Evolutionary conservation across 2,797 vertebrate species (phyloP), one percentile per base, ranked within the genome.

Genomic region (Silurus aristotelis): DNA sequence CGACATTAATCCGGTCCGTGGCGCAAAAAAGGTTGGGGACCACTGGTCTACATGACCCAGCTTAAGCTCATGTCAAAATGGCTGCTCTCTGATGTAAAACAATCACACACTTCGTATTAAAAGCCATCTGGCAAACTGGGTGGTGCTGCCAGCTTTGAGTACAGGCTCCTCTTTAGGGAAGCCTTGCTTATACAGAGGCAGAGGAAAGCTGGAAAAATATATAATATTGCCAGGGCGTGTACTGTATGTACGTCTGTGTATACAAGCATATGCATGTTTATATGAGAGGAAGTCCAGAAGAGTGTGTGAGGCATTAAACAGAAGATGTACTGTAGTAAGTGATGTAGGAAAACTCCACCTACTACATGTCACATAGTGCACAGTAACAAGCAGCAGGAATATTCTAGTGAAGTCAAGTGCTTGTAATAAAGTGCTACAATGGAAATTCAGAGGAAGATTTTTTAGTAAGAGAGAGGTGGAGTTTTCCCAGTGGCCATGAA

Each of bases 31-130:
- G 31, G 38, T 38, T 38, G 38, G 38, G 38, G 38, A 38, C 38
- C 38, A 38, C 38, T 38, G 38, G n/a, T 31, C 73, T 56, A 73
- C 22, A 46, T 22, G 43, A 43, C 68, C 9, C 13, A 55, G n/a
- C 71, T 15, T 73, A 25, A 52, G 13, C 46, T 75, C 13, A 75
- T 52, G 48, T 52, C 48, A 52, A 80, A 84, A 66, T 56, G 52
- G 31, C 43, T 83, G 66, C 58, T 83, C 76, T 48, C 70, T 89
- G 86, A 90, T 56, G 80, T 70, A 87, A 84, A 70, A 85, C 81
- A 87, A 80, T 75, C 31, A 75, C 80, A 88, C 75, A 67, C 64
- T 22, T 46, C 56, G 13, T 61, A 79, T 63, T 31, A 43, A 79
- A 61, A 79, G 58, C 76, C 31, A 73, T 64, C 48, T 67, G 56